Percentiles rank a stretch among this genome's conserved stretches.
These are phyloP conservation scores for Priocnemis perturbator DNA, from an alignment of 2,888 invertebrate species.

Conservation along the genomic window DNA sequence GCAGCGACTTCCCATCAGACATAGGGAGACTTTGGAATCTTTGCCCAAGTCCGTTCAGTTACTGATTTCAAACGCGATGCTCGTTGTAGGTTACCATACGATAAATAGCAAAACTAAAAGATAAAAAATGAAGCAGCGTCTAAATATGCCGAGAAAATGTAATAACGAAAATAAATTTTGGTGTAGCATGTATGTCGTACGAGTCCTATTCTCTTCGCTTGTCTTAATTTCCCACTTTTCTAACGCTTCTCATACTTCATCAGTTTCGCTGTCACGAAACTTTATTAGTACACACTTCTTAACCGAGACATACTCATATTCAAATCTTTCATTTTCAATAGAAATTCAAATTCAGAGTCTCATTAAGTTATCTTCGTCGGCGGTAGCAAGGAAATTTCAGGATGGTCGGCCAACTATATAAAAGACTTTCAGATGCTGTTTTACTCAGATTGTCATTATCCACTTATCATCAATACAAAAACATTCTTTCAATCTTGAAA, in stretches of 20 bases:
- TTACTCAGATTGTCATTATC: too few relatives aligned
- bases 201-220: conserved; percentile 3
- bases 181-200: conserved; percentile 31
- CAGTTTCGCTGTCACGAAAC: neutral
- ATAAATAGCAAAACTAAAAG: conserved; percentile 3
- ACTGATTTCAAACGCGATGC: conserved; percentile 3
- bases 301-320: too few relatives aligned
- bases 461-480: too few relatives aligned
- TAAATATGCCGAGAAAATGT: conserved; percentile 30
- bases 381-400: too few relatives aligned
- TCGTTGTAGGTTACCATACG: conserved; percentile 5
- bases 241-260: neutral
- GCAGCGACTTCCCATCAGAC: neutral
- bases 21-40: neutral
- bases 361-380: too few relatives aligned
- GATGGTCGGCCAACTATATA: too few relatives aligned
- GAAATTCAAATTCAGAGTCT: too few relatives aligned
- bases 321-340: too few relatives aligned
- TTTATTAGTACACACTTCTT: too few relatives aligned
- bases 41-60: neutral
- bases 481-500: too few relatives aligned
- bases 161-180: conserved; percentile 37
- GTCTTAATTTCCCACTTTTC: neutral
- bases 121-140: conserved; percentile 11
- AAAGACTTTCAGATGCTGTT: too few relatives aligned